Evolutionary conservation across 2,113 vertebrate species (phyloP), one percentile per base, ranked within the genome.

Genomic region (Oophaga pumilio): DNA sequence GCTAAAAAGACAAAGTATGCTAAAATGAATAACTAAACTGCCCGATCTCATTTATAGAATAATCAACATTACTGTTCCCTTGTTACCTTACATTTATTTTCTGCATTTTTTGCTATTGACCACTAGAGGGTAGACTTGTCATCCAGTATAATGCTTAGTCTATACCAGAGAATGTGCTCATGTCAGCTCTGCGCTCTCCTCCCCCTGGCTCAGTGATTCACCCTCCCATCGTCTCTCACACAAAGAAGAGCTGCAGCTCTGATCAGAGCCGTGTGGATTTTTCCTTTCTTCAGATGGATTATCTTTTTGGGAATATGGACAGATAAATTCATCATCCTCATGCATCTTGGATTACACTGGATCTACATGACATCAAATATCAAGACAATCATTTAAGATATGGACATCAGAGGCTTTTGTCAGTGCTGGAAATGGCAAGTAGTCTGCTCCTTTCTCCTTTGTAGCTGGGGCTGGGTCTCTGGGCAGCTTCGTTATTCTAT

Each of bases 401-500:
- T 95, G 95, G 93, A 94, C 89, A 90, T 89, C 1, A n/a, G 85
- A 90, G 91, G 90, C 89, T 80, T 90, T 91, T 89, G 91, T 90
- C 93, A 90, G 90, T 10, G 50, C 82, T 87, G 86, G 86, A 87
- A 82, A 87, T 82, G 86, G 86, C 86, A 87, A 87, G 86, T 87
- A 87, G 79, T 52, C n/a, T 76, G 24, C 60, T 87, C 33, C 57
- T 76, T 87, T 82, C 43, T 87, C 71, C 71, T 74, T 22, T 74
- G 71, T 74, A 74, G 71, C 71, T 74, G 71, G 71, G 71, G 71
- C 71, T 74, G 71, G 71, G 71, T 74, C 71, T 74, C 33, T 49
- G 71, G 71, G 71, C 71, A 74, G 85, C 78, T 87, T 28, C 93
- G 77, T 77, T 96, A 95, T 91, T 94, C 95, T 49, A 92, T 96